Percentiles rank a stretch among this genome's conserved stretches.
Evolutionary conservation across 2,797 vertebrate species (phyloP).

Genomic region (Ctenochaetus hawaiiensis): DNA sequence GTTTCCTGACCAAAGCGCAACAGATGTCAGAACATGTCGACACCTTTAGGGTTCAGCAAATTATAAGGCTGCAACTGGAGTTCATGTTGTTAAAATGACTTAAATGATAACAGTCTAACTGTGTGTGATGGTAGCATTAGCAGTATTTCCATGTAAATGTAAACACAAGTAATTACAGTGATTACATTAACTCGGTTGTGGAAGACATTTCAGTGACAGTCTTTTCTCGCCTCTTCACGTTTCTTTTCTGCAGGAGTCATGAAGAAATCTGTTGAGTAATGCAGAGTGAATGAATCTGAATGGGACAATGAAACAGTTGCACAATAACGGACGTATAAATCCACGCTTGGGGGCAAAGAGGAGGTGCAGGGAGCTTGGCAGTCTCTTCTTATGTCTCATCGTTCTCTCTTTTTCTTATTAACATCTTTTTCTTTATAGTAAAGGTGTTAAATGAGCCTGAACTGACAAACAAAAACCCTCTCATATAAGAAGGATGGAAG

Average conservation of each 20-base stretch:
- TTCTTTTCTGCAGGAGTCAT: slow-evolving; percentile 52
- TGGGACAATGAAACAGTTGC: slow-evolving; percentile 78
- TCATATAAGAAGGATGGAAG: slow-evolving; percentile 28
- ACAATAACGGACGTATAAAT: slow-evolving; percentile 83
- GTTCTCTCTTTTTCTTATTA: slow-evolving; percentile 47
- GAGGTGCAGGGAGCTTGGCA: slow-evolving; percentile 76
- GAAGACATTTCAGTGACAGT: slow-evolving; percentile 11
- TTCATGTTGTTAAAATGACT: slow-evolving; percentile 1
- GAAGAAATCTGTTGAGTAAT: slow-evolving; percentile 72
- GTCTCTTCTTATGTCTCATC: slow-evolving; percentile 61
- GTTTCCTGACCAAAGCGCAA: not conserved
- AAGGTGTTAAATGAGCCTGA: slow-evolving; percentile 55
- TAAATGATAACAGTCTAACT: not conserved
- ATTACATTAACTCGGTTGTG: not conserved
- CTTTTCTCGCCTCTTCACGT: slow-evolving; percentile 17
- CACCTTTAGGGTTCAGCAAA: slow-evolving; percentile 19
- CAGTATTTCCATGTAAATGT: not conserved
- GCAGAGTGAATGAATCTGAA: slow-evolving; percentile 53
- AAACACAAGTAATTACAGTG: slow-evolving; percentile 10
- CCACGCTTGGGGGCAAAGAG: slow-evolving; percentile 78
- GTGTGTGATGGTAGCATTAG: not conserved
- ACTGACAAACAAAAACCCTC: slow-evolving; percentile 57
- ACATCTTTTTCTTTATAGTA: slow-evolving; percentile 25
- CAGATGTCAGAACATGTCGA: slow-evolving; percentile 31
- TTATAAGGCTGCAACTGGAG: not conserved